Conservation (phyloP, 2,797 vertebrate genomes). For the Esox lucius region DNA sequence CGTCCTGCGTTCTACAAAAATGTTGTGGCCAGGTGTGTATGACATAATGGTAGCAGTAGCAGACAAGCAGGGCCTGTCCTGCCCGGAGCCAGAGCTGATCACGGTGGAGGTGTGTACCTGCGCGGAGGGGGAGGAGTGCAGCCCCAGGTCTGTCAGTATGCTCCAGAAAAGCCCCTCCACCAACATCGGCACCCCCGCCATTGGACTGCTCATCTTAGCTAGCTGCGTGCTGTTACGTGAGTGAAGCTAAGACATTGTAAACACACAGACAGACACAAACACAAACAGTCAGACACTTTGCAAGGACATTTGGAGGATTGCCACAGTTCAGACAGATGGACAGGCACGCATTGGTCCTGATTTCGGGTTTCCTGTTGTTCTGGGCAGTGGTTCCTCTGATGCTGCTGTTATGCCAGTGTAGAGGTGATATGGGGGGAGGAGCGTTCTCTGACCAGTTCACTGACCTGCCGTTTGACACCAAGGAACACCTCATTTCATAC, state of each 20-base stretch:
- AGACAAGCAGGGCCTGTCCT: constrained; percentile 68
- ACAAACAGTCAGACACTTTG: not conserved
- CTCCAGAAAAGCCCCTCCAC: not conserved
- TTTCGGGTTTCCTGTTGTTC: not conserved
- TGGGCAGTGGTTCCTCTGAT: constrained; percentile 83
- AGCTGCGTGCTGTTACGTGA: constrained; percentile 65
- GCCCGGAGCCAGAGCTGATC: constrained; percentile 56
- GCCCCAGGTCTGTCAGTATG: accelerated
- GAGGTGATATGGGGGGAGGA: constrained; percentile 44
- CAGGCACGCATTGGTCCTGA: not conserved
- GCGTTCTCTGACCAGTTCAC: constrained; percentile 77
- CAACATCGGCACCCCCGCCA: constrained; percentile 50
- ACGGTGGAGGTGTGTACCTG: constrained; percentile 71
- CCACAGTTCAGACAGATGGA: not conserved
- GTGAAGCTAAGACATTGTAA: constrained; percentile 34
- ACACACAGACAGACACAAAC: not conserved
- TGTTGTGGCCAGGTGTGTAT: constrained; percentile 69
- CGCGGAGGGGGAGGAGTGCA: constrained; percentile 38
- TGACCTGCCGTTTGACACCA: constrained; percentile 74
- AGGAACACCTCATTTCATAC: constrained; percentile 83
- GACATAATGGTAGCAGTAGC: constrained; percentile 61
- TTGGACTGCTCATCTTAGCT: constrained; percentile 58
- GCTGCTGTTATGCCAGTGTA: constrained; percentile 81
- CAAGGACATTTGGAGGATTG: not conserved
- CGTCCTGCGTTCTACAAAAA: constrained; percentile 52